Evolutionary conservation across 2,888 invertebrate species (phyloP).

Genomic region (Coleophora deauratella): DNA sequence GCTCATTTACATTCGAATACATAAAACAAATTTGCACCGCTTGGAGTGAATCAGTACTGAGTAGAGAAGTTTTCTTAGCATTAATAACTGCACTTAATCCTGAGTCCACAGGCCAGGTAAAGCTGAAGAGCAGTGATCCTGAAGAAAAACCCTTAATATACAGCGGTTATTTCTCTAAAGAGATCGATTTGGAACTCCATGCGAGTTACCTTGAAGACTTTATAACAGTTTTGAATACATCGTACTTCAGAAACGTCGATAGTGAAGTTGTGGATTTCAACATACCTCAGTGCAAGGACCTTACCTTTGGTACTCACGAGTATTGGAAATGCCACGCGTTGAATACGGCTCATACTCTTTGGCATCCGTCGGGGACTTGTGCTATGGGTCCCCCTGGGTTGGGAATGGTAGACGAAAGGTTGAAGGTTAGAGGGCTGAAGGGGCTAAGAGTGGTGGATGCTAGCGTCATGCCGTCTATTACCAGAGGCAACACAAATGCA

Average conservation of each 20-base stretch:
- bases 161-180: conserved; percentile 24
- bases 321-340: conserved; percentile 39
- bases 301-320: conserved; percentile 22
- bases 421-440: conserved; percentile 66
- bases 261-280: conserved; percentile 23
- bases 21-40: conserved; percentile 23
- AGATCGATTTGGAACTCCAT: conserved; percentile 28
- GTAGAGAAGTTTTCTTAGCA: conserved; percentile 17
- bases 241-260: conserved; percentile 23
- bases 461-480: conserved; percentile 76
- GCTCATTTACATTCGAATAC: conserved; percentile 20
- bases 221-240: conserved; percentile 26
- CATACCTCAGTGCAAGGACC: conserved; percentile 23
- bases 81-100: conserved; percentile 27
- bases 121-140: conserved; percentile 28
- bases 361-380: conserved; percentile 47
- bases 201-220: conserved; percentile 28
- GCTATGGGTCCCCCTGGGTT: conserved; percentile 35
- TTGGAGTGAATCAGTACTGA: conserved; percentile 16
- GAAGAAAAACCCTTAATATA: conserved; percentile 28
- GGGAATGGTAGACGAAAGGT: conserved; percentile 35
- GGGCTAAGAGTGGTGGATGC: conserved; percentile 76
- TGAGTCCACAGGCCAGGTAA: conserved; percentile 34
- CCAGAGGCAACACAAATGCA: conserved; percentile 76
- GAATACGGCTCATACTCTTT: conserved; percentile 74